Conservation (phyloP, 2,113 vertebrate species). For the Microtus ochrogaster region DNA sequence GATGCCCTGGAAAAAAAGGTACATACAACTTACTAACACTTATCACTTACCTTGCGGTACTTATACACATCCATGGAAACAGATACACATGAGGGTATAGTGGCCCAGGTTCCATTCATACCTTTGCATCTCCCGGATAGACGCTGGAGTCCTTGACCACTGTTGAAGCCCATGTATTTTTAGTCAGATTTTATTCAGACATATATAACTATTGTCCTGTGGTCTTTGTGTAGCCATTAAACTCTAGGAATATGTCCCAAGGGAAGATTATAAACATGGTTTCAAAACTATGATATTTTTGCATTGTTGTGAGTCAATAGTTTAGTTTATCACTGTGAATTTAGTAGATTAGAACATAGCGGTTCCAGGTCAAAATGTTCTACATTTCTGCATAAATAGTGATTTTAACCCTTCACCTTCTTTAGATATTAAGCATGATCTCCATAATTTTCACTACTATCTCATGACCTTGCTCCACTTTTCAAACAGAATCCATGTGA, state of each 20-base stretch:
- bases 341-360: not conserved
- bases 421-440: not conserved
- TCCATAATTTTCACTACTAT: not conserved
- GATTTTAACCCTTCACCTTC: not conserved
- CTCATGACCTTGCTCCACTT: not conserved
- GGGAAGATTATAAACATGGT: not conserved
- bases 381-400: not conserved
- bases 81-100: not conserved
- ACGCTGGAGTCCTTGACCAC: not conserved
- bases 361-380: not conserved
- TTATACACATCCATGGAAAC: not conserved
- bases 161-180: not conserved
- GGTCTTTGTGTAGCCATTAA: not conserved
- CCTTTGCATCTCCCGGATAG: not conserved
- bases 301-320: not conserved
- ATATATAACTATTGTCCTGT: not conserved
- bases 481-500: not conserved
- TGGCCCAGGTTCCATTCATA: not conserved
- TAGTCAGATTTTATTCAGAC: fast-evolving
- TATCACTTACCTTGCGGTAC: not conserved
- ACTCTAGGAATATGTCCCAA: not conserved
- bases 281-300: not conserved
- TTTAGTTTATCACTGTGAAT: not conserved
- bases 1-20: not conserved
- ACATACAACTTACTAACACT: not conserved